Percentiles rank a stretch among this genome's conserved stretches.
phyloP scores from a whole-genome alignment of 1,140 invertebrate genomes.

The Drosophila pseudoobscura region DNA sequence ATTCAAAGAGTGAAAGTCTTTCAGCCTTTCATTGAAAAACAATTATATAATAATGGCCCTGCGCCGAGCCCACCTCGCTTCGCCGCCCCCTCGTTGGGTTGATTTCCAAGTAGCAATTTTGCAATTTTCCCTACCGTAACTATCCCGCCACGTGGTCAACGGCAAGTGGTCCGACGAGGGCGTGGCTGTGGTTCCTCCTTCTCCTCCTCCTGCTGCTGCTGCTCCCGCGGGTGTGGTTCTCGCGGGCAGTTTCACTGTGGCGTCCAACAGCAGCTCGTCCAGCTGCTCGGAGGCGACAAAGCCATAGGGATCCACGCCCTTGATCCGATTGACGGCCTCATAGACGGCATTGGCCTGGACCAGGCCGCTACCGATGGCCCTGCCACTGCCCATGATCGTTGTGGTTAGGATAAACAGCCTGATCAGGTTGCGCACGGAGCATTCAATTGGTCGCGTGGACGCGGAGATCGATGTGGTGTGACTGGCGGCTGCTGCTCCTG shows the following conservation, averaged over 20 bases:
- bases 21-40: constrained; percentile 20
- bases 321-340: constrained; percentile 35
- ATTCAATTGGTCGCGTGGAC: constrained; percentile 42
- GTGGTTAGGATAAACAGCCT: constrained; percentile 64
- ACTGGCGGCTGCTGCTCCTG: constrained; percentile 5
- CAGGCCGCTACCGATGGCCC: constrained; percentile 27
- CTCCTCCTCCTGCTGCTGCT: too few relatives aligned
- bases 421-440: constrained; percentile 56
- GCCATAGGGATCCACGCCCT: constrained; percentile 16
- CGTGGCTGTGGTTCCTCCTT: constrained; percentile 4
- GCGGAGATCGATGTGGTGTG: constrained; percentile 12
- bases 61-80: too few relatives aligned
- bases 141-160: constrained; percentile 20
- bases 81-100: too few relatives aligned
- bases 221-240: neutral
- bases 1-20: too few relatives aligned
- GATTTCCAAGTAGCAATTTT: constrained; percentile 22
- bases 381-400: constrained; percentile 51
- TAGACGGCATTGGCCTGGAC: constrained; percentile 40
- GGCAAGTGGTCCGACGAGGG: constrained; percentile 9
- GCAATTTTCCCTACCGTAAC: constrained; percentile 43
- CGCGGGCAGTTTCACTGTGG: constrained; percentile 14
- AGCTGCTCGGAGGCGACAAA: neutral
- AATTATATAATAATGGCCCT: constrained; percentile 40
- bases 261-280: constrained; percentile 3